These are phyloP conservation scores for Rhyacophila brunnea DNA, from an alignment of 1,140 invertebrate genomes.

Conservation along the genomic window DNA sequence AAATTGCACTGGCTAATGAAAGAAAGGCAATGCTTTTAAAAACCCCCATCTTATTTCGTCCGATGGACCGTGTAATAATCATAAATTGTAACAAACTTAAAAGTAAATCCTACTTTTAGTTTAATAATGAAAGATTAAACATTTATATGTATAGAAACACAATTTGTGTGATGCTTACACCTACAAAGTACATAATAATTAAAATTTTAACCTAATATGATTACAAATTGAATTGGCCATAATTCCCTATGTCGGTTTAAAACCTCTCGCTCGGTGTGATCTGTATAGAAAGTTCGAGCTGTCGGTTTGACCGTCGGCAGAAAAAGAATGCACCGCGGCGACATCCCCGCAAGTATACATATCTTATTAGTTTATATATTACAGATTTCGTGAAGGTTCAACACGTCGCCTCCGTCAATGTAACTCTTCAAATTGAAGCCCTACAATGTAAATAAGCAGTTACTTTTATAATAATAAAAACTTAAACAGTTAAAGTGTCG, in stretches of 20 bases:
- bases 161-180: conserved; percentile 27
- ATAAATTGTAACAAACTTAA: conserved; percentile 18
- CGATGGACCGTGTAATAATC: conserved; percentile 7
- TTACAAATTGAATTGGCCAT: conserved; percentile 31
- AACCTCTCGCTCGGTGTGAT: conserved; percentile 16
- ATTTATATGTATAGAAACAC: conserved; percentile 31
- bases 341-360: too few relatives aligned
- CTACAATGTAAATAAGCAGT: too few relatives aligned
- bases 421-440: too few relatives aligned
- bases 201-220: conserved; percentile 30
- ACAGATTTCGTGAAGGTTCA: too few relatives aligned
- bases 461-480: too few relatives aligned
- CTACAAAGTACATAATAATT: conserved; percentile 34
- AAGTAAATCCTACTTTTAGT: conserved; percentile 15
- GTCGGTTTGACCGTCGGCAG: conserved; percentile 12
- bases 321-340: too few relatives aligned
- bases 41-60: conserved; percentile 4
- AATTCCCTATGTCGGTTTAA: conserved; percentile 33
- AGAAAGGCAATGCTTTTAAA: conserved; percentile 4
- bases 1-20: conserved; percentile 17
- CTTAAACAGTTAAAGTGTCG: too few relatives aligned
- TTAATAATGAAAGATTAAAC: conserved; percentile 24
- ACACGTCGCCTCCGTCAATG: too few relatives aligned
- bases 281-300: conserved; percentile 1
- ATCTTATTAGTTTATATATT: too few relatives aligned